Conservation (phyloP, 2,797 vertebrate species). For the Falco biarmicus region DNA sequence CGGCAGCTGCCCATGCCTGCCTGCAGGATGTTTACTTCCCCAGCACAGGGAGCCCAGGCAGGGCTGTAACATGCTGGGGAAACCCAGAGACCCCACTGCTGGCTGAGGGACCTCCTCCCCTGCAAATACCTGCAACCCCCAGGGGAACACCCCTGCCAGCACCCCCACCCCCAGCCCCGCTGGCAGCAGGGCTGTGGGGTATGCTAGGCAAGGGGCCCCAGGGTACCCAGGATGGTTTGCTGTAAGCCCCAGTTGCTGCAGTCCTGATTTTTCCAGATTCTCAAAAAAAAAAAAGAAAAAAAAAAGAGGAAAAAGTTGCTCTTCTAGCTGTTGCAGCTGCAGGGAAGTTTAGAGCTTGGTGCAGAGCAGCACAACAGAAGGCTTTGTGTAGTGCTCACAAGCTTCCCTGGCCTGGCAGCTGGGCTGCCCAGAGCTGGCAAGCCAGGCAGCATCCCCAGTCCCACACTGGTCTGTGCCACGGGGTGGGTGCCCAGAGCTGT, state of each 20-base stretch:
- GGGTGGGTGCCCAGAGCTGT: background rate
- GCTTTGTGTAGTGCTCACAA: background rate
- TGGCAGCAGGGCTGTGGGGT: background rate
- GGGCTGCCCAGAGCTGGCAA: background rate
- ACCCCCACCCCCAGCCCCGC: background rate
- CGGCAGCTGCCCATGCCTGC: conserved; percentile 41
- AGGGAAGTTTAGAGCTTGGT: background rate
- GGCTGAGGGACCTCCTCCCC: background rate
- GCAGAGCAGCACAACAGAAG: background rate
- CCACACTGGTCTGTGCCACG: accelerated
- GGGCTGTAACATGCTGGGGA: background rate
- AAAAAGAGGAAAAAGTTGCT: background rate
- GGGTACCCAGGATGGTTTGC: background rate
- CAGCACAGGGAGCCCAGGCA: conserved; percentile 8
- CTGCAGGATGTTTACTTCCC: conserved; percentile 72
- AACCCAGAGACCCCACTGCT: background rate
- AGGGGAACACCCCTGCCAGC: background rate
- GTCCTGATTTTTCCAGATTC: background rate
- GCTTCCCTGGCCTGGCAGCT: background rate
- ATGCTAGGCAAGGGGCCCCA: background rate
- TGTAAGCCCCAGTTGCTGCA: background rate
- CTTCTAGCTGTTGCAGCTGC: background rate
- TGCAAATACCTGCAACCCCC: background rate
- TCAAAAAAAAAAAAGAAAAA: background rate
- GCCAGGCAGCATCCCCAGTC: background rate